Evolutionary conservation across 2,113 vertebrate species (phyloP).

Genomic region (Elachura formosa): DNA sequence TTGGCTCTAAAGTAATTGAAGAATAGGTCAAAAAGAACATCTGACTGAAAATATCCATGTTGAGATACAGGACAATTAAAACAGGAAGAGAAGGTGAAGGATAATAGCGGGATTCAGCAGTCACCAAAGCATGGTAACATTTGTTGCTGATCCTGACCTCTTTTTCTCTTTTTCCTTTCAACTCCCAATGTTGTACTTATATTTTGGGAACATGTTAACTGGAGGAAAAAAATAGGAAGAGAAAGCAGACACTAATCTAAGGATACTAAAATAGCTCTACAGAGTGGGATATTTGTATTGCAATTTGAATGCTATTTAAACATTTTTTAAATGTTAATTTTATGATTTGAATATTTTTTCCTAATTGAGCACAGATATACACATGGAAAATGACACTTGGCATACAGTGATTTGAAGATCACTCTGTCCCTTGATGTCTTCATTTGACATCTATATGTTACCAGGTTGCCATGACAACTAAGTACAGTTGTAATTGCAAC

Average conservation of each 20-base stretch:
- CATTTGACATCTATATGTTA: constrained; percentile 76
- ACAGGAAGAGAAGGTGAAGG: not conserved
- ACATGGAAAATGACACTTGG: constrained; percentile 57
- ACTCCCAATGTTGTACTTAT: not conserved
- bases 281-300: not conserved
- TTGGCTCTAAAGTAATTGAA: not conserved
- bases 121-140: not conserved
- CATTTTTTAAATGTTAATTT: constrained; percentile 25
- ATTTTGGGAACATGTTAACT: not conserved
- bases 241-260: not conserved
- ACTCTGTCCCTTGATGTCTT: constrained; percentile 70
- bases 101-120: not conserved
- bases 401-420: constrained; percentile 63
- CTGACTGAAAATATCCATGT: not conserved
- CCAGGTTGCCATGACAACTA: constrained; percentile 74
- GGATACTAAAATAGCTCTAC: not conserved
- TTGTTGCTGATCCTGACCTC: not conserved
- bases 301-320: not conserved
- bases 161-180: not conserved
- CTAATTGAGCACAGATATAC: not conserved
- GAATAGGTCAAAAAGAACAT: constrained; percentile 23
- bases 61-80: constrained; percentile 3
- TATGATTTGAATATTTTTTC: not conserved
- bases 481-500: constrained; percentile 76
- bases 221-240: not conserved